These are phyloP conservation scores for Limosa lapponica DNA, from an alignment of 2,797 vertebrate genomes.

Conservation along the genomic window DNA sequence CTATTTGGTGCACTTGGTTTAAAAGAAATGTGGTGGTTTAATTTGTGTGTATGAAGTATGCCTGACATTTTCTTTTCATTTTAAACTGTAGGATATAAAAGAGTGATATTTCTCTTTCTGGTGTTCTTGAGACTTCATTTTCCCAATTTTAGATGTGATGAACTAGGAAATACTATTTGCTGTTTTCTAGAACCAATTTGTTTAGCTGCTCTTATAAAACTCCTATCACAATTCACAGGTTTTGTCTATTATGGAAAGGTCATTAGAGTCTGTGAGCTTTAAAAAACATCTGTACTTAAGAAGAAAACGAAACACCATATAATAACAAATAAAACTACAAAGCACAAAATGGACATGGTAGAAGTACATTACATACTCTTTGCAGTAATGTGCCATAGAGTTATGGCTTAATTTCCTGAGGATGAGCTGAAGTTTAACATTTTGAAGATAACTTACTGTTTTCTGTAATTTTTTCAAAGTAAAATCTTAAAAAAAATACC, in stretches of 20 bases:
- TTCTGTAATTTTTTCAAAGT: neutral
- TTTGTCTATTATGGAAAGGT: neutral
- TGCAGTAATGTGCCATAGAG: neutral
- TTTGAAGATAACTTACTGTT: neutral
- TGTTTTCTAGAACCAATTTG: slow-evolving; percentile 5
- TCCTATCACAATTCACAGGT: neutral
- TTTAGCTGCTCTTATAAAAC: neutral
- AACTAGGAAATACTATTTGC: neutral
- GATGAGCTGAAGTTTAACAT: slow-evolving; percentile 7
- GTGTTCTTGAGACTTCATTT: slow-evolving; percentile 20
- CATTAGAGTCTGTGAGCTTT: neutral
- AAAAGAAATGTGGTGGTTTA: neutral
- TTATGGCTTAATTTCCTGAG: slow-evolving; percentile 8
- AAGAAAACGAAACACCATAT: neutral
- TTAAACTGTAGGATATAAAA: neutral
- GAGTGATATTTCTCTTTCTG: neutral
- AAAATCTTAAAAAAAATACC: neutral
- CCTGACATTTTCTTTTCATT: neutral
- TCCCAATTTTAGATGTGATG: neutral
- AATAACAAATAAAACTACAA: neutral
- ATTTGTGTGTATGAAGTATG: neutral
- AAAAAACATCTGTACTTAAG: slow-evolving; percentile 9
- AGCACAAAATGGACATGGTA: neutral
- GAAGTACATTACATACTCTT: neutral
- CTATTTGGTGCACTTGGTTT: neutral